Percentiles rank a stretch among this genome's conserved stretches.
Evolutionary conservation across 2,797 vertebrate species (phyloP).

Genomic region (Bradypus variegatus): DNA sequence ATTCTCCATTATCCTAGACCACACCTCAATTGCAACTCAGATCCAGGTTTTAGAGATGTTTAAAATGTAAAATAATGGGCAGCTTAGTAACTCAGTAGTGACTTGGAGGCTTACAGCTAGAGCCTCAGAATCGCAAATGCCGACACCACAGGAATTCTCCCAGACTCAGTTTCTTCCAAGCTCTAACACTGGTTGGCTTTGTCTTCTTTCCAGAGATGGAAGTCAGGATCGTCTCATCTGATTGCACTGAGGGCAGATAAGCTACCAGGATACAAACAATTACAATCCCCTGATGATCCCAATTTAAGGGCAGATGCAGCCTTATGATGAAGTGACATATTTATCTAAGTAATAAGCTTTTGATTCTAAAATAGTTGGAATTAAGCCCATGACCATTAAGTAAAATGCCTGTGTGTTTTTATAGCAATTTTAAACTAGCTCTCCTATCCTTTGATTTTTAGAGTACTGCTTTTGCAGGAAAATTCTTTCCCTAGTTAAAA

Average conservation of each 20-base stretch:
- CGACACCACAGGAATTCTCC: not conserved
- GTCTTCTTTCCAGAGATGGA: not conserved
- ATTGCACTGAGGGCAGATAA: not conserved
- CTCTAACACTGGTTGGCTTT: not conserved
- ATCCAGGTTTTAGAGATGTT: not conserved
- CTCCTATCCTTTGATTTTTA: conserved; percentile 20
- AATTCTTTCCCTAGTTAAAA: conserved; percentile 24
- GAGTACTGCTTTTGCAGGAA: conserved; percentile 27
- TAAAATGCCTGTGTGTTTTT: conserved; percentile 33
- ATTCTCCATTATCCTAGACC: not conserved
- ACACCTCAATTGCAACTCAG: not conserved
- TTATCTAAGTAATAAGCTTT: conserved; percentile 1
- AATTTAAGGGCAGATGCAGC: not conserved
- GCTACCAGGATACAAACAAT: not conserved
- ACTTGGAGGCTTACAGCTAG: not conserved
- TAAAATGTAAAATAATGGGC: not conserved
- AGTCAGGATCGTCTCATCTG: not conserved
- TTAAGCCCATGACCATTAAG: conserved; percentile 16
- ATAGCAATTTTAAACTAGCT: conserved; percentile 38
- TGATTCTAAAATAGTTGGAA: conserved; percentile 23
- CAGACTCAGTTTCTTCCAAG: not conserved
- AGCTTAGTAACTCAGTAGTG: not conserved
- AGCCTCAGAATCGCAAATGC: not conserved
- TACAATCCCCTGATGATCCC: not conserved
- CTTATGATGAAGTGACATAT: not conserved